These are phyloP conservation scores for Drosophila parthenogenetica DNA, from an alignment of 2,888 invertebrate species.

Conservation along the genomic window DNA sequence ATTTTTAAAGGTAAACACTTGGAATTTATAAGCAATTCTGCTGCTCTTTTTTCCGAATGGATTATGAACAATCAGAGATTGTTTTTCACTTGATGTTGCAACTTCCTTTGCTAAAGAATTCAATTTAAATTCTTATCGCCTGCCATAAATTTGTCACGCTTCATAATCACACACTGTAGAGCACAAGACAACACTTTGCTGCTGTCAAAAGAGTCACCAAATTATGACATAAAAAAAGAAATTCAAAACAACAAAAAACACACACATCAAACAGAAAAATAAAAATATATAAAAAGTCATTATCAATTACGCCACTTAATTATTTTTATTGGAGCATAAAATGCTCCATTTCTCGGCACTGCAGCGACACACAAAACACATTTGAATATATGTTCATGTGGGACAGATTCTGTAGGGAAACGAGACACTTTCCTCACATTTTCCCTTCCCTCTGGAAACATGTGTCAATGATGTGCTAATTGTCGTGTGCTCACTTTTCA, in stretches of 20 bases:
- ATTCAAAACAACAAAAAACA: slow-evolving; percentile 34
- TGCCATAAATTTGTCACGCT: slow-evolving; percentile 61
- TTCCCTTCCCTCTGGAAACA: slow-evolving; percentile 42
- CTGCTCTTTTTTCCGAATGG: too few species aligned
- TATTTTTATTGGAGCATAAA: slow-evolving; percentile 81
- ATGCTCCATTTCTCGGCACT: slow-evolving; percentile 74
- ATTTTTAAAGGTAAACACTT: too few species aligned
- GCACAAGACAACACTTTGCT: slow-evolving; percentile 19
- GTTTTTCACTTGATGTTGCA: slow-evolving; percentile 44
- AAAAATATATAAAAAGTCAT: slow-evolving; percentile 51
- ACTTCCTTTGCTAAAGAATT: slow-evolving; percentile 27
- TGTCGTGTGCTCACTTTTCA: slow-evolving; percentile 74
- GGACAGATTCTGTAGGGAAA: neutral
- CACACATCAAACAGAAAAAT: slow-evolving; percentile 17
- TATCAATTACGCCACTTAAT: slow-evolving; percentile 81
- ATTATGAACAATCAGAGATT: too few species aligned
- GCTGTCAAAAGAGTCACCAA: slow-evolving; percentile 35
- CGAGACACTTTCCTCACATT: neutral
- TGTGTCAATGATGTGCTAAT: slow-evolving; percentile 79
- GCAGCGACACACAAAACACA: slow-evolving; percentile 37
- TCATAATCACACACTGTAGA: slow-evolving; percentile 27
- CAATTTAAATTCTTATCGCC: slow-evolving; percentile 52
- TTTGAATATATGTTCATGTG: slow-evolving; percentile 2
- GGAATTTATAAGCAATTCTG: too few species aligned
- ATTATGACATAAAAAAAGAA: slow-evolving; percentile 50